Evolutionary conservation across 2,797 vertebrate genomes (phyloP).

Genomic region (Caiman crocodilus): DNA sequence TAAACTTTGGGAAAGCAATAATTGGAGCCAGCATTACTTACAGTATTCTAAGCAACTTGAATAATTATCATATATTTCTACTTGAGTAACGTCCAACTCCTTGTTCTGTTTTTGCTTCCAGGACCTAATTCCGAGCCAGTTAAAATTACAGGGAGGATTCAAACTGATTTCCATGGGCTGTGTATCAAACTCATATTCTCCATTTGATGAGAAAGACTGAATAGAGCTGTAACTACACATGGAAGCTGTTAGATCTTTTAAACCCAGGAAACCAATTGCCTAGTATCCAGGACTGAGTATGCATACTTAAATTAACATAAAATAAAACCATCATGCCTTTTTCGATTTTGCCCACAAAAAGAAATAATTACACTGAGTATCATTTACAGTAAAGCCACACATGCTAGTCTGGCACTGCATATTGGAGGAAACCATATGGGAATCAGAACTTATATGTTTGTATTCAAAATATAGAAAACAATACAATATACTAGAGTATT

Average conservation of each 20-base stretch:
- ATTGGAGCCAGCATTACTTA: not conserved
- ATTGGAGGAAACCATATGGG: not conserved
- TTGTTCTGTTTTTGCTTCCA: not conserved
- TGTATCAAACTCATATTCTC: not conserved
- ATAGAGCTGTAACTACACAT: not conserved
- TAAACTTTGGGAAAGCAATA: conserved; percentile 8
- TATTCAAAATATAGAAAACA: not conserved
- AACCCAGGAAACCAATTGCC: not conserved
- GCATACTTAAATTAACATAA: not conserved
- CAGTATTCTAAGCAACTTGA: not conserved
- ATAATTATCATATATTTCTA: conserved; percentile 4
- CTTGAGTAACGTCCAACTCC: not conserved
- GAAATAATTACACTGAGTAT: no score
- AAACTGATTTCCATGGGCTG: not conserved
- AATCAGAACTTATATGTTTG: not conserved
- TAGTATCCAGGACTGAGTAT: not conserved
- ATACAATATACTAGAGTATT: not conserved
- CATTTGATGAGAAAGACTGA: not conserved
- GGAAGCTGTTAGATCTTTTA: not conserved
- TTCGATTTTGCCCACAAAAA: fast-evolving
- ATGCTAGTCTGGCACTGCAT: fast-evolving
- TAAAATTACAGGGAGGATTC: not conserved
- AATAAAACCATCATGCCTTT: not conserved
- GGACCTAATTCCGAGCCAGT: not conserved
- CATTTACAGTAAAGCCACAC: not conserved